These are phyloP conservation scores for Chiroxiphia lanceolata DNA, from an alignment of 2,797 vertebrate genomes.

Conservation along the genomic window DNA sequence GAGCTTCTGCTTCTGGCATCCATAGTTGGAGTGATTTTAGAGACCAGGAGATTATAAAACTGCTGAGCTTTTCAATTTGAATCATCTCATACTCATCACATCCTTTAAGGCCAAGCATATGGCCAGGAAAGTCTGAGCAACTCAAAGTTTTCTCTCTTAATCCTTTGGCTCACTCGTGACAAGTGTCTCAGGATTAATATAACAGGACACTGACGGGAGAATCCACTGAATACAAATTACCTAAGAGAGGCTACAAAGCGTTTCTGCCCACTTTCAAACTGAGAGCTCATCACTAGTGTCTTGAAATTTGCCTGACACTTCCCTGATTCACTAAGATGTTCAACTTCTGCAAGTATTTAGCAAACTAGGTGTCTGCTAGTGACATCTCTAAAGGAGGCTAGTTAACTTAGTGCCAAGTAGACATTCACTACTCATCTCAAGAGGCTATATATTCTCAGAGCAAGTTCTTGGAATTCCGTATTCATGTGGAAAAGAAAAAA, in stretches of 20 bases:
- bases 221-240: slow-evolving; percentile 34
- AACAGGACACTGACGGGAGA: slow-evolving; percentile 33
- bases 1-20: slow-evolving; percentile 32
- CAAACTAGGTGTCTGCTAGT: background rate
- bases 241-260: background rate
- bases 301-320: slow-evolving; percentile 13
- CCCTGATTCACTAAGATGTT: background rate
- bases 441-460: background rate
- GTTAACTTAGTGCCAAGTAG: background rate
- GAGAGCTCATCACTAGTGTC: background rate
- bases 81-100: slow-evolving; percentile 33
- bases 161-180: slow-evolving; percentile 25
- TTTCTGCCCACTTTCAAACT: background rate
- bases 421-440: background rate
- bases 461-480: background rate
- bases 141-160: slow-evolving; percentile 51
- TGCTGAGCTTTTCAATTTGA: slow-evolving; percentile 52
- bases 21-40: background rate
- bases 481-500: background rate
- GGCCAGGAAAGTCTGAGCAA: slow-evolving; percentile 29
- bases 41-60: slow-evolving; percentile 30
- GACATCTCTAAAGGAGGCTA: background rate
- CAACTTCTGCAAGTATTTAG: background rate
- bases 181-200: slow-evolving; percentile 40
- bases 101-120: slow-evolving; percentile 44